Conservation (phyloP, 2,888 invertebrate genomes). For the Pterostichus madidus region DNA sequence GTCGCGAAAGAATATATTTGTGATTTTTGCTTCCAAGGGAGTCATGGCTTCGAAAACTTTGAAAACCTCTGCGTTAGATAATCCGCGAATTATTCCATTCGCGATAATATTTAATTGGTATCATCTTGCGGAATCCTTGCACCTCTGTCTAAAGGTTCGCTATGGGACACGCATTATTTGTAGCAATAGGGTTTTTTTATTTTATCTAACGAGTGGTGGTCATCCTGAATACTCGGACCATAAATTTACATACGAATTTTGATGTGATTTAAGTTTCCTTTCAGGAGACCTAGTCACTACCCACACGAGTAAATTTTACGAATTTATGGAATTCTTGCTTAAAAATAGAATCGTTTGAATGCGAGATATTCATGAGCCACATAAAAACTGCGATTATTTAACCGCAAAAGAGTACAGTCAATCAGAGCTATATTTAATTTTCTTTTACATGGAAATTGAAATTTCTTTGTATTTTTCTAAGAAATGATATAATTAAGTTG, state of each 20-base stretch:
- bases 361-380: conserved; percentile 7
- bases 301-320: conserved; percentile 50
- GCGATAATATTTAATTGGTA: background rate
- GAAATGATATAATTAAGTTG: background rate
- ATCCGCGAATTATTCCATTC: too few relatives aligned
- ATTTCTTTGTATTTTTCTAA: background rate
- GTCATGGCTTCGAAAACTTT: too few relatives aligned
- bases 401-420: background rate
- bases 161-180: conserved; percentile 40
- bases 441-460: background rate
- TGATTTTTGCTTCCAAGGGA: too few relatives aligned
- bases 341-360: conserved; percentile 34
- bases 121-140: background rate
- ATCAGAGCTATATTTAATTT: background rate
- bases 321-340: conserved; percentile 47
- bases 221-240: conserved; percentile 42
- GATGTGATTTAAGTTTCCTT: conserved; percentile 59
- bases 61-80: too few relatives aligned
- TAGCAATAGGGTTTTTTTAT: conserved; percentile 46
- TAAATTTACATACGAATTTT: conserved; percentile 54
- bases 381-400: conserved; percentile 42
- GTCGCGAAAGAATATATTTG: too few relatives aligned
- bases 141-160: background rate
- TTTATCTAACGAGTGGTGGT: conserved; percentile 48
- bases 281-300: conserved; percentile 51